Evolutionary conservation across 53 echinoderm and acorn worm genomes (phyloP).

Genomic region (Mesocentrotus franciscanus): DNA sequence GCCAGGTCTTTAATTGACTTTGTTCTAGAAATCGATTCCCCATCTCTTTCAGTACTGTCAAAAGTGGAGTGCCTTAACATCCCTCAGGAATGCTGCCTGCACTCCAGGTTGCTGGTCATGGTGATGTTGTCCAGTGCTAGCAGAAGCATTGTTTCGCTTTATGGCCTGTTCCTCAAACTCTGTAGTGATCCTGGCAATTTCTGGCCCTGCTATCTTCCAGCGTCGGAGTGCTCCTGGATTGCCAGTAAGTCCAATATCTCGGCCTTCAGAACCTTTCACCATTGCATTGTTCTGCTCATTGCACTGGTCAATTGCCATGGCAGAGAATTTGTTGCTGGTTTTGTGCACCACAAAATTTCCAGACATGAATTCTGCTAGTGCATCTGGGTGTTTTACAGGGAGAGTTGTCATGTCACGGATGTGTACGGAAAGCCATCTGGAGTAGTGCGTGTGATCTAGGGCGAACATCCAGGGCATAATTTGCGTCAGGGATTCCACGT

Average conservation of each 20-base stretch:
- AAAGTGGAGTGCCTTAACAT: constrained; percentile 70
- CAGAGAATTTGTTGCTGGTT: too few relatives aligned
- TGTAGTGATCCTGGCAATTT: too few relatives aligned
- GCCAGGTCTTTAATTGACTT: constrained; percentile 46
- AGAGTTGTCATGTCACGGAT: too few relatives aligned
- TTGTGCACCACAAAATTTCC: too few relatives aligned
- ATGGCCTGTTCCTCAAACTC: not conserved
- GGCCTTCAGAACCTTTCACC: too few relatives aligned
- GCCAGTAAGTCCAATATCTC: constrained; percentile 54
- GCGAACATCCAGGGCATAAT: constrained; percentile 74
- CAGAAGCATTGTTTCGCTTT: not conserved
- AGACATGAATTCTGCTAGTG: too few relatives aligned
- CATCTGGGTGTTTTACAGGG: too few relatives aligned
- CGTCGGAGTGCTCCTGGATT: constrained; percentile 61
- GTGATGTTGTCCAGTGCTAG: constrained; percentile 56
- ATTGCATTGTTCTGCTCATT: constrained; percentile 83
- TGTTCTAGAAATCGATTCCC: constrained; percentile 74
- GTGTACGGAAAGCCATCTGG: too few relatives aligned
- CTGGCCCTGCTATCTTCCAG: constrained; percentile 73
- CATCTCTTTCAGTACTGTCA: constrained; percentile 63
- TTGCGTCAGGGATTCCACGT: constrained; percentile 64
- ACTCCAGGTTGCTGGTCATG: constrained; percentile 70
- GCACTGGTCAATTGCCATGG: constrained; percentile 70
- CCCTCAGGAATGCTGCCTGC: constrained; percentile 56
- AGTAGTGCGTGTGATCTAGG: constrained; percentile 72